These are phyloP conservation scores for Uromys caudimaculatus DNA, from an alignment of 2,797 vertebrate species.

Conservation along the genomic window DNA sequence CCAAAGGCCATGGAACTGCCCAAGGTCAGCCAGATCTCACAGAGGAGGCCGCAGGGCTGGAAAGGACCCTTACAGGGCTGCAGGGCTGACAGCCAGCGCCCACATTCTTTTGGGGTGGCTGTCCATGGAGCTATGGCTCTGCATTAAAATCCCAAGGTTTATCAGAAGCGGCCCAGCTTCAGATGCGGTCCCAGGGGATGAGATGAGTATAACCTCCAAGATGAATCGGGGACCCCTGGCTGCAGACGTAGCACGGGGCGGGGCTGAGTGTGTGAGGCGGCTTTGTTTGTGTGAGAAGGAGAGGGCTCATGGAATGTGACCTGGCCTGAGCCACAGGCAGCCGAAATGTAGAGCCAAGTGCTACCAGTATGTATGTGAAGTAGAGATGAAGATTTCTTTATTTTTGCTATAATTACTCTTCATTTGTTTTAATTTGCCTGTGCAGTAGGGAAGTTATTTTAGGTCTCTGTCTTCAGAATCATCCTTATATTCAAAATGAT, in stretches of 20 bases:
- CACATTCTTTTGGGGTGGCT: not conserved
- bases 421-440: not conserved
- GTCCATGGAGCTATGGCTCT: not conserved
- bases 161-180: too few species aligned
- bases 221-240: not conserved
- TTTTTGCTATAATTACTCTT: not conserved
- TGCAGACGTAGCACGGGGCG: not conserved
- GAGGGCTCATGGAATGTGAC: not conserved
- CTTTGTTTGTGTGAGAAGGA: not conserved
- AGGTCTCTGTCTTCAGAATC: not conserved
- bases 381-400: not conserved
- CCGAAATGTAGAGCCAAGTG: not conserved
- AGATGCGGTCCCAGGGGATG: not conserved
- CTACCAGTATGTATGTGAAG: not conserved
- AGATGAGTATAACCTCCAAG: not conserved
- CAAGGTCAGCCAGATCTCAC: not conserved
- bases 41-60: rapidly evolving
- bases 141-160: not conserved
- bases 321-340: not conserved
- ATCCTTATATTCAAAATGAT: not conserved
- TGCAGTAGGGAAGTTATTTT: too few species aligned
- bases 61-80: not conserved
- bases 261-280: not conserved
- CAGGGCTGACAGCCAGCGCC: not conserved
- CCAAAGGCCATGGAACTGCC: not conserved